Conservation (phyloP, 2,888 invertebrate species). For the Xestia sexstrigata region DNA sequence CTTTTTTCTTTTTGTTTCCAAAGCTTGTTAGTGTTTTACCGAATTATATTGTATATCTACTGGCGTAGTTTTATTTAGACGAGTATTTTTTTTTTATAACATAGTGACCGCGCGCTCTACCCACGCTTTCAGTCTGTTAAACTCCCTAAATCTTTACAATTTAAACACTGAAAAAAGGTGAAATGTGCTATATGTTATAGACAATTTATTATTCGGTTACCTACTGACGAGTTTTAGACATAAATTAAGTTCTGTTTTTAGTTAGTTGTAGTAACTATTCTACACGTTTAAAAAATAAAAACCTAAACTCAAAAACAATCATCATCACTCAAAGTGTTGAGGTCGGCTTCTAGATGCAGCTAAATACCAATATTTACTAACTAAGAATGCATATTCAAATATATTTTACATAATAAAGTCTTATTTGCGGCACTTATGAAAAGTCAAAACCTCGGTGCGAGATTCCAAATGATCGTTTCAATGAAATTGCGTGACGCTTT, state of each 20-base stretch:
- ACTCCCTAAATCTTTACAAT: constrained; percentile 43
- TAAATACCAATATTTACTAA: not conserved
- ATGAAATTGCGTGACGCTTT: not conserved
- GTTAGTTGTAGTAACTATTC: not conserved
- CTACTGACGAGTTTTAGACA: not conserved
- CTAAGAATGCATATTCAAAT: not conserved
- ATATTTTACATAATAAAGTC: not conserved
- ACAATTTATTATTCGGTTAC: constrained; percentile 18
- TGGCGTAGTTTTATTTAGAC: constrained; percentile 55
- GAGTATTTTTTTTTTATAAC: constrained; percentile 47
- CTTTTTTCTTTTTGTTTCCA: constrained; percentile 20
- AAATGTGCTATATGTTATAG: constrained; percentile 16
- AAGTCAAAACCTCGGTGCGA: not conserved
- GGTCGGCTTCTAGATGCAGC: not conserved
- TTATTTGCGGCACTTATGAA: not conserved
- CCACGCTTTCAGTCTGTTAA: constrained; percentile 38
- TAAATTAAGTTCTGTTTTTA: not conserved
- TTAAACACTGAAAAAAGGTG: constrained; percentile 38
- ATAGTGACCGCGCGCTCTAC: constrained; percentile 26
- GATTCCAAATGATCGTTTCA: not conserved
- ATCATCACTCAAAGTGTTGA: not conserved
- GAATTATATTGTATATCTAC: constrained; percentile 49
- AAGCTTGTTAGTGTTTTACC: constrained; percentile 28
- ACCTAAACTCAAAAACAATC: not conserved
- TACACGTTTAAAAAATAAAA: not conserved